Conservation (phyloP, 2,113 vertebrate species). For the Tachysurus vachellii region DNA sequence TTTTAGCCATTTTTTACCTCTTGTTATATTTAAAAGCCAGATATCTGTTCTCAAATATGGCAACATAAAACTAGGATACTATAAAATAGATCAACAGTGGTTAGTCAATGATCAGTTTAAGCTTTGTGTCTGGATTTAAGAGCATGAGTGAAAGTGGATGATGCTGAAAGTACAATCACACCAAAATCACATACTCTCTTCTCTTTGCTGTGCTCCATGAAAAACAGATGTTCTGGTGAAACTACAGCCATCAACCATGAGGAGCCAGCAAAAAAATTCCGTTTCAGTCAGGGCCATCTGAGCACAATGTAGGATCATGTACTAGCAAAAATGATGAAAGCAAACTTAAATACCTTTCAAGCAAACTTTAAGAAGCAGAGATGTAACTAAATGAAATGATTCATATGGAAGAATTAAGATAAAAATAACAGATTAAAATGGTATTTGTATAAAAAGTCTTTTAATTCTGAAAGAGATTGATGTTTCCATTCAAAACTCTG, state of each 20-base stretch:
- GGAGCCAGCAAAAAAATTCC: constrained; percentile 11
- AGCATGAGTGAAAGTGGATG: background rate
- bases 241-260: background rate
- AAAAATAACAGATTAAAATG: background rate
- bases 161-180: constrained; percentile 13
- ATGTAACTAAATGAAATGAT: background rate
- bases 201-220: constrained; percentile 34
- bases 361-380: background rate
- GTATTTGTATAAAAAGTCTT: background rate
- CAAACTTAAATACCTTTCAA: background rate
- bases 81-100: background rate
- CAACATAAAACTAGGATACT: background rate
- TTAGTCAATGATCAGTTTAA: background rate
- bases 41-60: background rate
- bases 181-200: constrained; percentile 17
- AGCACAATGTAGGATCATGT: background rate
- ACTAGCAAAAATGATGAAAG: background rate
- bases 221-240: constrained; percentile 44
- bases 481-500: background rate
- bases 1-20: background rate
- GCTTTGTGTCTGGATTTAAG: background rate
- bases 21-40: background rate
- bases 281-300: background rate
- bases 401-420: background rate
- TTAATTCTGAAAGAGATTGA: background rate